Conservation (phyloP, 2,797 vertebrate genomes). For the Hybognathus amarus region DNA sequence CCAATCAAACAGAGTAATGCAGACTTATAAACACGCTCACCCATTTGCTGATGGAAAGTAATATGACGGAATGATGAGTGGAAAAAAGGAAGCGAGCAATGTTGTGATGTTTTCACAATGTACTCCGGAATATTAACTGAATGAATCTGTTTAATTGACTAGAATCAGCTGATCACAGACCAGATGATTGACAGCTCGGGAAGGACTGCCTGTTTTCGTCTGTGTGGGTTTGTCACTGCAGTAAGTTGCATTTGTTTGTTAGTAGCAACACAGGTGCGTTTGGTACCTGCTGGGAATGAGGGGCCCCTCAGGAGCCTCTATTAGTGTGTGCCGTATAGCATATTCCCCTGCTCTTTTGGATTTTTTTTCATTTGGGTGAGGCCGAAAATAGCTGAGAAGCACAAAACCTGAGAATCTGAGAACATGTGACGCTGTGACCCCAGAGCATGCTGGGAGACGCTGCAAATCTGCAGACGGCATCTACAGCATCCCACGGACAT, state of each 20-base stretch:
- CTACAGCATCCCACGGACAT: conserved; percentile 32
- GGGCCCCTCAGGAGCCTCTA: conserved; percentile 37
- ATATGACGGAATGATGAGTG: neutral
- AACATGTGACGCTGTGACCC: conserved; percentile 16
- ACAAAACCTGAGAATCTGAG: conserved; percentile 35
- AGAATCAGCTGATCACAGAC: neutral
- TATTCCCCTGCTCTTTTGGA: conserved; percentile 12
- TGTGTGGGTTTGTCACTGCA: too few species aligned
- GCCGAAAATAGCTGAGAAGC: conserved; percentile 19
- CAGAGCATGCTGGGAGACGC: conserved; percentile 17
- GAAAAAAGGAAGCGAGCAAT: neutral
- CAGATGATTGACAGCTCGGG: conserved; percentile 8
- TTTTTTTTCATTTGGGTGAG: neutral
- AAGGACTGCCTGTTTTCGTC: neutral
- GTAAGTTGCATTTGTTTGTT: conserved; percentile 19
- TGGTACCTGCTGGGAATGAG: conserved; percentile 35
- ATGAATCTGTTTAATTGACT: neutral
- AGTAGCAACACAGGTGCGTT: conserved; percentile 31
- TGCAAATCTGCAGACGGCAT: conserved; percentile 35
- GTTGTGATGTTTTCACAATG: neutral
- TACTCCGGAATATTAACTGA: neutral
- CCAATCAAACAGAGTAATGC: conserved; percentile 12
- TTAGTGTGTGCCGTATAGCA: neutral
- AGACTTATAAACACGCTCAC: neutral
- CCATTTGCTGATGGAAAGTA: neutral